phyloP scores from a whole-genome alignment of 2,888 invertebrate species.

The Hylaea fasciaria region DNA sequence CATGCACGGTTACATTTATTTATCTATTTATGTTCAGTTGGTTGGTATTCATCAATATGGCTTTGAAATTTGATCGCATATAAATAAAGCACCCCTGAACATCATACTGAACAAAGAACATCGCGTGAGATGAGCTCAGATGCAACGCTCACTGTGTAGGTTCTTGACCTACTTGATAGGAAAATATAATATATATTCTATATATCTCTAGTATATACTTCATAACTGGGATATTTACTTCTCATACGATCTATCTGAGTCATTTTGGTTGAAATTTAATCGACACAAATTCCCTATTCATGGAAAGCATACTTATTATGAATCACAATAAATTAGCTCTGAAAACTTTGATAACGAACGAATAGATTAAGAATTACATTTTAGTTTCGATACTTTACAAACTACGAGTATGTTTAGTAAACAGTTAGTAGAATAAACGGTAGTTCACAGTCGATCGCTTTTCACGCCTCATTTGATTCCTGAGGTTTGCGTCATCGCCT shows the following conservation, averaged over 20 bases:
- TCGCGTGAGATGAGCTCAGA: slow-evolving; percentile 55
- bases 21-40: no score
- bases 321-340: background rate
- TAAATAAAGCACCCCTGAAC: slow-evolving; percentile 34
- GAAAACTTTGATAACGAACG: background rate
- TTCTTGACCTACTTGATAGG: slow-evolving; percentile 69
- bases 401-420: slow-evolving; percentile 49
- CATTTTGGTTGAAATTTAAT: slow-evolving; percentile 3
- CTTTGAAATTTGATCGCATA: background rate
- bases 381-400: slow-evolving; percentile 9
- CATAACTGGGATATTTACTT: slow-evolving; percentile 36
- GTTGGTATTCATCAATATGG: background rate
- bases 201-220: slow-evolving; percentile 47
- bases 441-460: slow-evolving; percentile 52
- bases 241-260: slow-evolving; percentile 3
- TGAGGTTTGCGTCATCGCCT: slow-evolving; percentile 41
- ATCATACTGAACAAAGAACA: slow-evolving; percentile 52
- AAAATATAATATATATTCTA: slow-evolving; percentile 55
- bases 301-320: background rate
- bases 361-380: background rate
- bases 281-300: slow-evolving; percentile 8
- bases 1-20: no score
- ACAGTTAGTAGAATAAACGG: slow-evolving; percentile 48
- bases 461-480: slow-evolving; percentile 52
- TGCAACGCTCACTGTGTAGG: slow-evolving; percentile 57